These are phyloP conservation scores for Fukomys damarensis DNA, from an alignment of 2,113 vertebrate genomes.

Conservation along the genomic window DNA sequence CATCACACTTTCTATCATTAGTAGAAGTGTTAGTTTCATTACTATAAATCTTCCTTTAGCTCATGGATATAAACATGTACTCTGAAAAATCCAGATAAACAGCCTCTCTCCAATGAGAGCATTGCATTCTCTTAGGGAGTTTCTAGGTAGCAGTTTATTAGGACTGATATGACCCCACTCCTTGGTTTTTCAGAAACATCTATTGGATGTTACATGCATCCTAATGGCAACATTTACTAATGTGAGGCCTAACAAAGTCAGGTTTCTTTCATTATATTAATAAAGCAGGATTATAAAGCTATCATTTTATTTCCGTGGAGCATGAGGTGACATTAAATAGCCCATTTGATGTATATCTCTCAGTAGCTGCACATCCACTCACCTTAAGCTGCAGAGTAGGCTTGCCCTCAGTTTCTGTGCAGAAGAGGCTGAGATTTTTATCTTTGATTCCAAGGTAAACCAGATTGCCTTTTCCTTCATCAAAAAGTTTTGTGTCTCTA, in stretches of 20 bases:
- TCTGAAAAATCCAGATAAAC: neutral
- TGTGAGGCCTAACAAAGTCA: neutral
- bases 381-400: conserved; percentile 66
- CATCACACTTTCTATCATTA: neutral
- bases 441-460: conserved; percentile 51
- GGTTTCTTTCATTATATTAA: neutral
- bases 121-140: neutral
- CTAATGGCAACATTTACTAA: neutral
- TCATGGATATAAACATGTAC: neutral
- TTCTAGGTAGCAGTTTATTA: neutral
- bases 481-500: neutral
- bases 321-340: neutral
- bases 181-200: neutral
- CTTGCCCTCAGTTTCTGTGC: neutral
- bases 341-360: neutral
- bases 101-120: neutral
- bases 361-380: neutral
- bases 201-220: neutral
- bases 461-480: neutral
- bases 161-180: neutral
- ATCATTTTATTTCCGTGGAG: neutral
- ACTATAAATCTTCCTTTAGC: neutral
- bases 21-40: neutral
- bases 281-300: neutral
- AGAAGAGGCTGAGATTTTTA: conserved; percentile 19